Evolutionary conservation across 2,113 vertebrate species (phyloP).

Genomic region (Neodontobutis hainanensis): DNA sequence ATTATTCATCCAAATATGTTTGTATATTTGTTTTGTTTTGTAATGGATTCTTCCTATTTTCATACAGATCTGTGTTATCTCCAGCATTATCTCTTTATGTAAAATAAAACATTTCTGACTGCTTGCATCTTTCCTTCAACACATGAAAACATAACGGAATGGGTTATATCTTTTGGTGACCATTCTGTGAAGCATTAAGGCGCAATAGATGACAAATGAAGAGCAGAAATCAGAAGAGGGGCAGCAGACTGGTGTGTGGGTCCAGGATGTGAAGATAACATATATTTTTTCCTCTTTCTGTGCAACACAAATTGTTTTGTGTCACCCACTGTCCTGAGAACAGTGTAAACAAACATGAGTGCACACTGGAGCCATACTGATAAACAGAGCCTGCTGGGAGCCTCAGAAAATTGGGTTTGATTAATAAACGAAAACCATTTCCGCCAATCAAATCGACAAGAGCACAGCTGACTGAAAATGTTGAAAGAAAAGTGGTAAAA

Average conservation of each 20-base stretch:
- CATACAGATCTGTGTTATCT: no score
- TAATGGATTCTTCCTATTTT: neutral
- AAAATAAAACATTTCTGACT: conserved; percentile 33
- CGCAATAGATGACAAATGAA: no score
- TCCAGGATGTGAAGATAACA: conserved; percentile 27
- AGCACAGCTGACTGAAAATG: conserved; percentile 24
- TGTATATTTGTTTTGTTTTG: neutral
- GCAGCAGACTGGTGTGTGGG: conserved; percentile 54
- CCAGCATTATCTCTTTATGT: conserved; percentile 23
- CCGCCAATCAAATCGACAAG: conserved; percentile 33
- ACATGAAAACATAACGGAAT: neutral
- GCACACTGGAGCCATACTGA: conserved; percentile 14
- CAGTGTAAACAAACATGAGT: conserved; percentile 62
- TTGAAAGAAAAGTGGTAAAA: conserved; percentile 14
- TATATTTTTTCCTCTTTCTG: conserved; percentile 24
- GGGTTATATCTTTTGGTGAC: no score
- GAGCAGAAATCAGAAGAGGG: conserved; percentile 36
- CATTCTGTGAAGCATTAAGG: no score
- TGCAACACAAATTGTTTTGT: conserved; percentile 31
- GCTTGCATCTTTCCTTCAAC: conserved; percentile 47
- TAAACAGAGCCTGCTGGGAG: conserved; percentile 29
- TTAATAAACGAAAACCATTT: conserved; percentile 58
- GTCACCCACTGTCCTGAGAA: conserved; percentile 27
- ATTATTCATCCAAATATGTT: no score
- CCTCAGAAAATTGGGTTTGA: conserved; percentile 47